Evolutionary conservation across 2,888 invertebrate genomes (phyloP).

Genomic region (Galeopsomyia nigrocyanea): DNA sequence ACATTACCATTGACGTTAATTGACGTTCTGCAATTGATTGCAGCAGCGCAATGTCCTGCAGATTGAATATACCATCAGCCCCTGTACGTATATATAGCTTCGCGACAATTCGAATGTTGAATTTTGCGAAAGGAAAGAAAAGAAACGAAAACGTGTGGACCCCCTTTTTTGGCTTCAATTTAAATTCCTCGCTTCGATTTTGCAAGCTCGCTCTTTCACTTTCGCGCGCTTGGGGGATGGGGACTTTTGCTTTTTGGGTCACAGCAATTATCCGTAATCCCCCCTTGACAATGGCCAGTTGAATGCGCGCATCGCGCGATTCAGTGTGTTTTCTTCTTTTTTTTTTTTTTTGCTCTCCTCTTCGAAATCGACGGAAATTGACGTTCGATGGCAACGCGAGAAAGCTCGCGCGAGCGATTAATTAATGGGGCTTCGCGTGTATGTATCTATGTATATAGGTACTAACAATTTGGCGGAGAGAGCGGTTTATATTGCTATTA

Average conservation of each 20-base stretch:
- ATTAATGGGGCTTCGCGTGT: too few species aligned
- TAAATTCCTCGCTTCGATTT: constrained; percentile 2
- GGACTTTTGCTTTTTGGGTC: constrained; percentile 53
- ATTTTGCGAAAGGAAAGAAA: too few species aligned
- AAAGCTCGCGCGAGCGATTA: constrained; percentile 22
- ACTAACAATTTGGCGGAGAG: too few species aligned
- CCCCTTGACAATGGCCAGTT: constrained; percentile 46
- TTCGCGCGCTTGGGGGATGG: not conserved
- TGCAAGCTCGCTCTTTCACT: constrained; percentile 8
- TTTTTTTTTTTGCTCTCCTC: too few species aligned
- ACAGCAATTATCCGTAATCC: constrained; percentile 56
- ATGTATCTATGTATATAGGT: too few species aligned
- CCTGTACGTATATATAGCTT: too few species aligned
- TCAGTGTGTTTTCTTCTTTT: not conserved
- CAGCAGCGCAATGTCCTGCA: too few species aligned
- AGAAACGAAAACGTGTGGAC: too few species aligned
- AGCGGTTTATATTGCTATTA: too few species aligned
- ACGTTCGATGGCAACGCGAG: constrained; percentile 22
- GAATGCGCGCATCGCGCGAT: not conserved
- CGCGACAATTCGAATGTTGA: too few species aligned
- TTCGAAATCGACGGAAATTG: not conserved
- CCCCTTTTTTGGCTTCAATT: constrained; percentile 12
- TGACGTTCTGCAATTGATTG: not conserved
- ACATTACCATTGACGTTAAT: not conserved
- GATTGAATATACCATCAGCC: too few species aligned